phyloP scores from a whole-genome alignment of 1,140 invertebrate genomes.

The Pteromalus puparum region DNA sequence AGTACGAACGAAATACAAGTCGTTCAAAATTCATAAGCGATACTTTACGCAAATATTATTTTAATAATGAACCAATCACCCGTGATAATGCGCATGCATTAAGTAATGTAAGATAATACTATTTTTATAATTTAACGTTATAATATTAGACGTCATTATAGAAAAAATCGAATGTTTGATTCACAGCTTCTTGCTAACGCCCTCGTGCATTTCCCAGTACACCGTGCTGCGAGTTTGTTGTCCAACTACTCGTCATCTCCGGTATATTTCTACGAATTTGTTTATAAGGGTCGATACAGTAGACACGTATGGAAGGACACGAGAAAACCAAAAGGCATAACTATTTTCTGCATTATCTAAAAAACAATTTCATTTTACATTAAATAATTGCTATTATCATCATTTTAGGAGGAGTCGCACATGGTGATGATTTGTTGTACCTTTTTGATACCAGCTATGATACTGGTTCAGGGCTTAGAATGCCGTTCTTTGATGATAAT shows the following conservation, averaged over 20 bases:
- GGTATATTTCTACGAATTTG: conserved; percentile 62
- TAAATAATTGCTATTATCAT: conserved; percentile 5
- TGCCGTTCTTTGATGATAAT: conserved; percentile 56
- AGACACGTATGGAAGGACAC: conserved; percentile 53
- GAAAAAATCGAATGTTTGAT: background rate
- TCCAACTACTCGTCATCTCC: conserved; percentile 49
- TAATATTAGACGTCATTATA: background rate
- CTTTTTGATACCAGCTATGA: conserved; percentile 72
- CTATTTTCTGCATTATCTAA: background rate
- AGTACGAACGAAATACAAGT: conserved; percentile 72
- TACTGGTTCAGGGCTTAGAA: conserved; percentile 43
- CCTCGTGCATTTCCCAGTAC: conserved; percentile 51
- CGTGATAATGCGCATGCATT: conserved; percentile 54
- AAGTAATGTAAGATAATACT: background rate
- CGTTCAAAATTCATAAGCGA: conserved; percentile 71
- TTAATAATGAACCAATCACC: conserved; percentile 65
- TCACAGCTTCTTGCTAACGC: conserved; percentile 60
- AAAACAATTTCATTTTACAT: background rate
- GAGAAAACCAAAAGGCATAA: background rate
- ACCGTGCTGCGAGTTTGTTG: conserved; percentile 58
- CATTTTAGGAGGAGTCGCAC: conserved; percentile 74
- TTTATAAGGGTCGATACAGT: conserved; percentile 62
- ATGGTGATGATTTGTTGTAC: conserved; percentile 80
- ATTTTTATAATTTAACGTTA: background rate
- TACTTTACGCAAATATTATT: conserved; percentile 68